A percentile compares a stretch with the other conserved stretches of the same genome.
Evolutionary conservation across 2,797 vertebrate genomes (phyloP).

Genomic region (Onychomys torridus): DNA sequence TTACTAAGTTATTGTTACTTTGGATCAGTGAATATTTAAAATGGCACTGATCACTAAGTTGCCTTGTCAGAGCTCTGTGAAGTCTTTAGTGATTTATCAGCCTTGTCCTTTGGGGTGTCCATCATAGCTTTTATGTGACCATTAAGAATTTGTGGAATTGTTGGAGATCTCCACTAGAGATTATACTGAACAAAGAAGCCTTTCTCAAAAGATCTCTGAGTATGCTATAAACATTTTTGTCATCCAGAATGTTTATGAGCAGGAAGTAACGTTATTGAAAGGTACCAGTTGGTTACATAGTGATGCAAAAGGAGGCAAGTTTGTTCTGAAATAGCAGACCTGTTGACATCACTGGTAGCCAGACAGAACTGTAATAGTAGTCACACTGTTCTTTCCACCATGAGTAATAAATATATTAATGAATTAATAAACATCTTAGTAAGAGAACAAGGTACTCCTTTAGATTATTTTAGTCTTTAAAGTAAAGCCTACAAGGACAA

Average conservation of each 20-base stretch:
- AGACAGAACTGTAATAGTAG: not conserved
- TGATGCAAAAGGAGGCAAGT: not conserved
- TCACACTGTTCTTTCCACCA: not conserved
- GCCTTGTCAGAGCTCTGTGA: not conserved
- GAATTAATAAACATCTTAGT: not conserved
- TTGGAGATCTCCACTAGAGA: not conserved
- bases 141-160: not conserved
- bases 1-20: not conserved
- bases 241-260: not conserved
- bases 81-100: not conserved
- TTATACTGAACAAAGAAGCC: not conserved
- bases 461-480: not conserved
- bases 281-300: not conserved
- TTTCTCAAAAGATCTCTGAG: not conserved
- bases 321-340: not conserved
- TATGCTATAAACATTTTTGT: not conserved
- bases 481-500: not conserved
- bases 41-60: not conserved
- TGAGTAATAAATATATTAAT: not conserved
- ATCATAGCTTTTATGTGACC: not conserved
- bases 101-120: not conserved
- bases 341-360: not conserved
- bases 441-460: not conserved
- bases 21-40: not conserved
- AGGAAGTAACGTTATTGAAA: not conserved